Conservation (phyloP, 2,113 vertebrate species). For the Zeus faber region DNA sequence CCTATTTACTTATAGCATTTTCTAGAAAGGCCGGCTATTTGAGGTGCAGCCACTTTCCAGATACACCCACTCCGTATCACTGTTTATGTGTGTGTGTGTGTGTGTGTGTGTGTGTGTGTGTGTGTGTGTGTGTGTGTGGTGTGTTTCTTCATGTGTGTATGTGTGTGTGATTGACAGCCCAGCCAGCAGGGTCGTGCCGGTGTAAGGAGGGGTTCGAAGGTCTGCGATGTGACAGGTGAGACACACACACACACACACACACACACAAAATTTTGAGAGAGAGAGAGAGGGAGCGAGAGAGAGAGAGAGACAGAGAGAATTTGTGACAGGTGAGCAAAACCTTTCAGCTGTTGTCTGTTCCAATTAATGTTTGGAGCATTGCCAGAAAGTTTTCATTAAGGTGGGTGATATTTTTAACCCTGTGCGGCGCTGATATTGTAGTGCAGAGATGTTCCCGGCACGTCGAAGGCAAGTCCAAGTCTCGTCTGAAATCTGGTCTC, state of each 20-base stretch:
- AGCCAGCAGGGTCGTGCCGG: slow-evolving; percentile 85
- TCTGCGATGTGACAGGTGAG: slow-evolving; percentile 82
- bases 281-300: slow-evolving; percentile 24
- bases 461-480: no score
- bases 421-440: no score
- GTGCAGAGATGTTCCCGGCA: no score
- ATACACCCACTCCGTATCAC: slow-evolving; percentile 2
- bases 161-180: slow-evolving; percentile 73
- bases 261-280: no score
- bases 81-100: slow-evolving; percentile 5
- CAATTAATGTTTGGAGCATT: slow-evolving; percentile 53
- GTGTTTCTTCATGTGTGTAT: slow-evolving; percentile 21
- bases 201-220: slow-evolving; percentile 91
- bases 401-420: slow-evolving; percentile 21
- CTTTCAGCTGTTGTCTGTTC: slow-evolving; percentile 64
- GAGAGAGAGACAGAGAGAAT: slow-evolving; percentile 29
- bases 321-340: slow-evolving; percentile 64
- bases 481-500: no score
- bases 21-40: slow-evolving; percentile 43
- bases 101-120: neutral
- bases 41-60: slow-evolving; percentile 25
- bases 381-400: slow-evolving; percentile 48
- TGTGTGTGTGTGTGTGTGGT: slow-evolving; percentile 8
- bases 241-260: slow-evolving; percentile 5
- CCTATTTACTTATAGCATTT: slow-evolving; percentile 18